Evolutionary conservation across 92 coral and sea anemone species (phyloP), one percentile per base, ranked within the genome.

Genomic region (Palythoa heliodiscus): DNA sequence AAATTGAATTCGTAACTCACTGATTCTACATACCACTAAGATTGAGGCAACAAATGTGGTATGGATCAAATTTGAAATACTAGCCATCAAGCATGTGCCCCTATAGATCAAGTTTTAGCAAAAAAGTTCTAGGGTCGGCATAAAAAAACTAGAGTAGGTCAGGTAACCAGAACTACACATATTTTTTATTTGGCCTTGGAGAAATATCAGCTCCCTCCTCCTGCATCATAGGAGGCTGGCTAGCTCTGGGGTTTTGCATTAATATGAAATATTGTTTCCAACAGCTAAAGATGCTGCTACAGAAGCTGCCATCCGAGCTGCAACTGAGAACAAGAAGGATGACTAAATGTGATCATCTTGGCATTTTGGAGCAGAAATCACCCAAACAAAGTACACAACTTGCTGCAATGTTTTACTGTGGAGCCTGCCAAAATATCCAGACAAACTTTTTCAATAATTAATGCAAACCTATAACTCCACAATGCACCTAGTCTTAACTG

Each of bases 271-370:
- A 1, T 11, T 24, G 57, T 43, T 78, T n/a, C 86, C 88, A 75
- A 73, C 87, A 94, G 98, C 95, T 89, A 90, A 92, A 86, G 93
- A 90, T 73, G 93, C 91, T 5, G 98, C 95, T 1, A 92, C 98
- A 38, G 98, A 92, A 82, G 98, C 98, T 53, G 98, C 95, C 35
- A 94, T 94, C 40, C 88, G 92, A 73, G 92, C 95, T 43, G 95
- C 95, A 54, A 92, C 91, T 54, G 93, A 88, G 52, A 83, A 40
- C 74, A 77, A 77, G 29, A 84, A 87, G 24, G 84, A 66, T 0
- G 47, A 64, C 1, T 80, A 50, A 23, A 10, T 47, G 66, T 3
- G 6, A 12, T 3, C 15, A 29, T n/a, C 47, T 11, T 15, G 35
- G 66, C 13, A 29, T 52, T 54, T n/a, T 7, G 38, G 12, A 17